phyloP scores from a whole-genome alignment of 2,888 invertebrate genomes.

The Hypselothyrea guttata region DNA sequence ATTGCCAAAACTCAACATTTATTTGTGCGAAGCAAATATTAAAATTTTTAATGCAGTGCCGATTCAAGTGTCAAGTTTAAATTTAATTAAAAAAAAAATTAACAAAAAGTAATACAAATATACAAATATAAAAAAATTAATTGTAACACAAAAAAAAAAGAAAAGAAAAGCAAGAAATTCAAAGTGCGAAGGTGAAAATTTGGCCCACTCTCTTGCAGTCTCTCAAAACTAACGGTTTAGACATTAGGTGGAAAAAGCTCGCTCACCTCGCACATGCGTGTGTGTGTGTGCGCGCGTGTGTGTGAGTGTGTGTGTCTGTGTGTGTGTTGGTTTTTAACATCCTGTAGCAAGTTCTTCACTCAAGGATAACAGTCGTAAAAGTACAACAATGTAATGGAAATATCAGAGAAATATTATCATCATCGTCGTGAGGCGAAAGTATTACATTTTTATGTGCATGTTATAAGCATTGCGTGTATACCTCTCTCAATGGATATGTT shows the following conservation, averaged over 20 bases:
- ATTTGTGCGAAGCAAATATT: slow-evolving; percentile 9
- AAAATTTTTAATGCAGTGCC: slow-evolving; percentile 13
- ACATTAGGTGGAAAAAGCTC: slow-evolving; percentile 70
- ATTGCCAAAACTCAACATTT: slow-evolving; percentile 50
- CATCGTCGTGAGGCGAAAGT: slow-evolving; percentile 57
- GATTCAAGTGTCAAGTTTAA: slow-evolving; percentile 42
- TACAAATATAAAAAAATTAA: slow-evolving; percentile 37
- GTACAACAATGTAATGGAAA: slow-evolving; percentile 77
- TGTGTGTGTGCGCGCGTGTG: slow-evolving; percentile 39
- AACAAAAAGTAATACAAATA: slow-evolving; percentile 25
- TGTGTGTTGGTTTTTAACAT: slow-evolving; percentile 58
- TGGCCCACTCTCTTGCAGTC: slow-evolving; percentile 49
- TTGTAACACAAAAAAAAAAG: slow-evolving; percentile 29
- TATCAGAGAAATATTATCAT: slow-evolving; percentile 75
- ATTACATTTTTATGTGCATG: slow-evolving; percentile 65
- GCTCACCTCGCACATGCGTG: slow-evolving; percentile 64
- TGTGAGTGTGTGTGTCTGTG: slow-evolving; percentile 25
- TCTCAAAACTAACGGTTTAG: slow-evolving; percentile 66
- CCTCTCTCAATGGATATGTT: slow-evolving; percentile 32
- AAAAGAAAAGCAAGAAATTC: slow-evolving; percentile 27
- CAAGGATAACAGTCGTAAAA: slow-evolving; percentile 78
- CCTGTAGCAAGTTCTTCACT: slow-evolving; percentile 76
- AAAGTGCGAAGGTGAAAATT: slow-evolving; percentile 76
- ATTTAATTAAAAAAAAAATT: slow-evolving; percentile 19
- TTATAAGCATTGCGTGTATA: slow-evolving; percentile 27